A percentile compares a stretch with the other conserved stretches of the same genome.
phyloP scores from a whole-genome alignment of 2,113 vertebrate species.

The Chinchilla lanigera region DNA sequence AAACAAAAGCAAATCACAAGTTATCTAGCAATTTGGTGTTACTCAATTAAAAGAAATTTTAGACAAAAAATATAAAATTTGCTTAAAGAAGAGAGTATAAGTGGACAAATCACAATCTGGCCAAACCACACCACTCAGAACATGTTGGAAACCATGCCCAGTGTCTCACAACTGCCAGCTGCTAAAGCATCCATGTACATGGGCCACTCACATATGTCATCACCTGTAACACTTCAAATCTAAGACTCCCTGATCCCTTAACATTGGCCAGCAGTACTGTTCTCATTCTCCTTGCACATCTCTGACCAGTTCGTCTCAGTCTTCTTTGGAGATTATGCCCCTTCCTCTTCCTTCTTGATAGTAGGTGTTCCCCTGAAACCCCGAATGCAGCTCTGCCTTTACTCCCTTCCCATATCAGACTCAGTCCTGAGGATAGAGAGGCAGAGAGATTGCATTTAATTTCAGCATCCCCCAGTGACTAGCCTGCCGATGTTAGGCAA shows the following conservation, averaged over 20 bases:
- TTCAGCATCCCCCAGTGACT: not conserved
- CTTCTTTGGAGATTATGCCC: not conserved
- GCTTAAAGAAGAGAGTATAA: not conserved
- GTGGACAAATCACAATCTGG: not conserved
- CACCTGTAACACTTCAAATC: not conserved
- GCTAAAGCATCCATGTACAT: not conserved
- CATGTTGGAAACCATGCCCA: not conserved
- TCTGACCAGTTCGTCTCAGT: not conserved
- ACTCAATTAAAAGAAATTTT: not conserved
- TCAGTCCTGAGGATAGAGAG: not conserved
- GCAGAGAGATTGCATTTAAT: not conserved
- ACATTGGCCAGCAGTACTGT: not conserved
- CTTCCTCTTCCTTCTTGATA: not conserved
- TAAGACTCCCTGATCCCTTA: not conserved
- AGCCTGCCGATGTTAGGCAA: not conserved
- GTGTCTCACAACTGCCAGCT: not conserved
- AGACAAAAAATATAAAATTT: not conserved
- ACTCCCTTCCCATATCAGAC: not conserved
- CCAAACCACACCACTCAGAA: not conserved
- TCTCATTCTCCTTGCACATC: not conserved
- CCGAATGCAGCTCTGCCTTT: not conserved
- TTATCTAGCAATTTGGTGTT: not conserved
- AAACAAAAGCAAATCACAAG: constrained; percentile 40
- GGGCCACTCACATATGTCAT: not conserved
- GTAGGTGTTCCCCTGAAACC: not conserved